Evolutionary conservation across 2,797 vertebrate genomes (phyloP).

Genomic region (Neosalanx taihuensis): DNA sequence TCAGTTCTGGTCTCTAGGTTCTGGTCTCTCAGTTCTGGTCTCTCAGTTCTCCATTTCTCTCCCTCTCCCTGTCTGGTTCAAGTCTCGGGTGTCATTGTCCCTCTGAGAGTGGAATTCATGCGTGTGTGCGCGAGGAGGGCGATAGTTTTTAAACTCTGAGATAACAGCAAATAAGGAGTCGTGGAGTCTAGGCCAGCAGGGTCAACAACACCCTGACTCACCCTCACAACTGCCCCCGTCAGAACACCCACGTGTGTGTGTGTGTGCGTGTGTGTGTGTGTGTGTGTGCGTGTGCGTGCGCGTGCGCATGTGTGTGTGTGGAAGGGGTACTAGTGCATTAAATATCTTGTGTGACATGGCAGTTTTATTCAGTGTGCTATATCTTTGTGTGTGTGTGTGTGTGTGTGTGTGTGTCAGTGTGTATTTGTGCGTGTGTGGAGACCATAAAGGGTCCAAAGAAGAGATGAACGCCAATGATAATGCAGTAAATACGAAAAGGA

Average conservation of each 20-base stretch:
- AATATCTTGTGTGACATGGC: no score
- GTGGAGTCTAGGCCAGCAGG: not conserved
- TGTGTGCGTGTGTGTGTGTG: conserved; percentile 2
- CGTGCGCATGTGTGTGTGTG: not conserved
- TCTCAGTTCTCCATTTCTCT: not conserved
- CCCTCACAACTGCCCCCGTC: not conserved
- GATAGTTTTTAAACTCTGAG: conserved; percentile 11
- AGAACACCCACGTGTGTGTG: not conserved
- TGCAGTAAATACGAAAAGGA: no score
- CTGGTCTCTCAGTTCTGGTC: no score
- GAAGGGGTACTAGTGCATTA: no score
- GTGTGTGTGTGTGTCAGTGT: no score
- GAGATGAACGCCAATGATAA: no score
- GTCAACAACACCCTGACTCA: conserved; percentile 5
- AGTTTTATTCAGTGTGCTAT: not conserved
- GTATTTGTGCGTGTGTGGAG: no score
- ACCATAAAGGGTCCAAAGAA: no score
- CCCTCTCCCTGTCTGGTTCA: conserved; percentile 8
- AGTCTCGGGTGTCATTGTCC: conserved; percentile 14
- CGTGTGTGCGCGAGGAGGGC: not conserved
- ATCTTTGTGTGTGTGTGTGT: not conserved
- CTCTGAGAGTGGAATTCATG: conserved; percentile 8
- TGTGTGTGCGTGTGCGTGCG: conserved; percentile 14
- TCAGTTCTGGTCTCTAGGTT: no score
- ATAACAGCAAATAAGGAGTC: conserved; percentile 9